These are phyloP conservation scores for Poeciliopsis prolifica DNA, from an alignment of 2,113 vertebrate genomes.

Conservation along the genomic window DNA sequence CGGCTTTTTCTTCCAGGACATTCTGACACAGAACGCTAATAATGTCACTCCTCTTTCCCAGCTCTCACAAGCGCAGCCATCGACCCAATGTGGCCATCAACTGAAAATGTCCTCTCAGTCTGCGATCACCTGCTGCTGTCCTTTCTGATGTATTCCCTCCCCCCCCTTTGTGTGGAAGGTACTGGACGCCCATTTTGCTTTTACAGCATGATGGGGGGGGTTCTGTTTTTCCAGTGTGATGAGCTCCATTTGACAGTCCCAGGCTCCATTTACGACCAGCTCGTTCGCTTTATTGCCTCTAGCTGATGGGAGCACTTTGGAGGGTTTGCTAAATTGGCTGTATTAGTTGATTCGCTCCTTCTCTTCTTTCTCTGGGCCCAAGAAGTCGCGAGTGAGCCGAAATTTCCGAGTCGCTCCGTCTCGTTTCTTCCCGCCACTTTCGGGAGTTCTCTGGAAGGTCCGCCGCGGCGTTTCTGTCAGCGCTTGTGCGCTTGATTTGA, in stretches of 20 bases:
- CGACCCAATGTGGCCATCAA: slow-evolving; percentile 46
- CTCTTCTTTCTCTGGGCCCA: slow-evolving; percentile 35
- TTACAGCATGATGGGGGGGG: slow-evolving; percentile 18
- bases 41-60: slow-evolving; percentile 36
- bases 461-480: neutral
- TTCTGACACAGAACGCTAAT: slow-evolving; percentile 55
- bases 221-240: slow-evolving; percentile 50
- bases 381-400: slow-evolving; percentile 43
- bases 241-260: slow-evolving; percentile 63
- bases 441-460: slow-evolving; percentile 9
- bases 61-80: slow-evolving; percentile 44
- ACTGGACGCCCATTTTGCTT: slow-evolving; percentile 37
- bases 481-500: slow-evolving; percentile 6
- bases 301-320: slow-evolving; percentile 73
- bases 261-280: slow-evolving; percentile 55
- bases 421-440: slow-evolving; percentile 21
- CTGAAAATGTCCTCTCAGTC: slow-evolving; percentile 42
- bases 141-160: slow-evolving; percentile 12
- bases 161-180: slow-evolving; percentile 6
- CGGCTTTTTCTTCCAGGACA: slow-evolving; percentile 54
- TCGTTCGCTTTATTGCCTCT: slow-evolving; percentile 65
- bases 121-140: slow-evolving; percentile 20
- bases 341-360: slow-evolving; percentile 62
- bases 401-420: slow-evolving; percentile 36
- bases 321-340: slow-evolving; percentile 68